Conservation (phyloP, 2,888 invertebrate species). For the Elmis aenea region DNA sequence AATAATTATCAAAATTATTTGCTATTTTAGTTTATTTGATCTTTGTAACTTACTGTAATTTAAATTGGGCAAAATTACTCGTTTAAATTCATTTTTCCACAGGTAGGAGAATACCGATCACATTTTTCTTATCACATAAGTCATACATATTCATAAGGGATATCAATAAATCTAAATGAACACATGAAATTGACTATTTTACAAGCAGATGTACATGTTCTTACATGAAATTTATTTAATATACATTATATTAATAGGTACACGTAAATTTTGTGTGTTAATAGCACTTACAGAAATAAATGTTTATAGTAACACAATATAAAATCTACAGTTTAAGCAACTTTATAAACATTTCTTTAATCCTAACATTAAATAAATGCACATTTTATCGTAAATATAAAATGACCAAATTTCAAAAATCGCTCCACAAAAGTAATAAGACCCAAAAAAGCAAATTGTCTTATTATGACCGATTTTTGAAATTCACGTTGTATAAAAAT, state of each 20-base stretch:
- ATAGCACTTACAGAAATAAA: too few relatives aligned
- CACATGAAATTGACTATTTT: conserved; percentile 44
- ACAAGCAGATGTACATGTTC: conserved; percentile 1
- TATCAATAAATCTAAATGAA: conserved; percentile 33
- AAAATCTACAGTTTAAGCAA: too few relatives aligned
- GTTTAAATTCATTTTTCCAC: background rate
- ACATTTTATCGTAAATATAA: background rate
- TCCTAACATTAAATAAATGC: too few relatives aligned
- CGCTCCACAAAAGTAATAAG: conserved; percentile 46
- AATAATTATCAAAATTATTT: too few relatives aligned
- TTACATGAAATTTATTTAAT: too few relatives aligned
- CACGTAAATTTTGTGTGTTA: too few relatives aligned
- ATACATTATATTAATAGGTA: too few relatives aligned
- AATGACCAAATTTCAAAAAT: conserved; percentile 40
- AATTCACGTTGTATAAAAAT: conserved; percentile 7
- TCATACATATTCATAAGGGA: conserved; percentile 23
- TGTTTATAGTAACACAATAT: too few relatives aligned
- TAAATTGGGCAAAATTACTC: too few relatives aligned
- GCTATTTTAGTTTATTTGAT: too few relatives aligned
- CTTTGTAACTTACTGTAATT: too few relatives aligned
- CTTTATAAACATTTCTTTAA: too few relatives aligned
- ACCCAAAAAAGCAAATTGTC: conserved; percentile 36
- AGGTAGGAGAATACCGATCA: conserved; percentile 20
- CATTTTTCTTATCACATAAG: conserved; percentile 19
- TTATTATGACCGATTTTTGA: conserved; percentile 43